Evolutionary conservation across 2,888 invertebrate genomes (phyloP).

Genomic region (Chymomyza caudatula): DNA sequence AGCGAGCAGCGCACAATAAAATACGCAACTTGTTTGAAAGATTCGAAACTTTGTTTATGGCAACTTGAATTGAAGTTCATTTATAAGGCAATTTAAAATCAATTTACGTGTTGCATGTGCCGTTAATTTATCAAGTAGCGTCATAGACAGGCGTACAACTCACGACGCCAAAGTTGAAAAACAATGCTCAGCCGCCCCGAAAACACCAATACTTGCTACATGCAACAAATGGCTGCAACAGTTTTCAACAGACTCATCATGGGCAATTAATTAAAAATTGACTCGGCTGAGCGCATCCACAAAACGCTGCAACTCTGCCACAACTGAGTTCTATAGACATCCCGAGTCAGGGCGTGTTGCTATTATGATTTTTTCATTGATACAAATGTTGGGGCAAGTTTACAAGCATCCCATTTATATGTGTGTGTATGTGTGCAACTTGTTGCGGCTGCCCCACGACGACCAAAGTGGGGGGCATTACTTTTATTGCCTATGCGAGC

Average conservation of each 20-base stretch:
- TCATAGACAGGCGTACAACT: neutral
- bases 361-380: slow-evolving; percentile 72
- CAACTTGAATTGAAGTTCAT: slow-evolving; percentile 63
- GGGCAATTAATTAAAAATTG: slow-evolving; percentile 68
- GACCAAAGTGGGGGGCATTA: slow-evolving; percentile 20
- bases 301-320: slow-evolving; percentile 23
- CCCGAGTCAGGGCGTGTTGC: slow-evolving; percentile 49
- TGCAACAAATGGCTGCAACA: slow-evolving; percentile 16
- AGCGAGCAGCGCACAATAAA: slow-evolving; percentile 30
- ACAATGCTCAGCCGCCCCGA: slow-evolving; percentile 29
- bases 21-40: slow-evolving; percentile 24
- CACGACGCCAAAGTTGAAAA: slow-evolving; percentile 23
- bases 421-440: slow-evolving; percentile 41
- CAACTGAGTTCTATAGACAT: neutral
- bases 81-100: slow-evolving; percentile 70
- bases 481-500: slow-evolving; percentile 41
- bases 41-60: slow-evolving; percentile 56
- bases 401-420: neutral
- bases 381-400: slow-evolving; percentile 40
- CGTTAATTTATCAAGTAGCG: slow-evolving; percentile 68
- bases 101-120: slow-evolving; percentile 71
- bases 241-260: slow-evolving; percentile 72
- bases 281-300: slow-evolving; percentile 18
- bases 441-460: slow-evolving; percentile 43
- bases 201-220: neutral